Evolutionary conservation across 2,113 vertebrate species (phyloP).

Genomic region (Scortum barcoo): DNA sequence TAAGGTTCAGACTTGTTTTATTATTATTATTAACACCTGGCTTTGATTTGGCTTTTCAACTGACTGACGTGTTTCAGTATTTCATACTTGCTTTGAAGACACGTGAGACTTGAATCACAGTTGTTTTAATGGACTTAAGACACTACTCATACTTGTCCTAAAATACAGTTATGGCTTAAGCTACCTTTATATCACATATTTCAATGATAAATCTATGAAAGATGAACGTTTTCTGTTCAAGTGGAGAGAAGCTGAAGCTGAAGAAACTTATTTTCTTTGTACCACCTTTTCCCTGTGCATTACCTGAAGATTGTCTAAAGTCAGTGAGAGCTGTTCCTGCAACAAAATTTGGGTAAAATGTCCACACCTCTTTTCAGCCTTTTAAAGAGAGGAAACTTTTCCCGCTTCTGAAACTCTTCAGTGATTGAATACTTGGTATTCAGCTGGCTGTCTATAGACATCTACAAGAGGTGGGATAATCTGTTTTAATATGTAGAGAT

Average conservation of each 20-base stretch:
- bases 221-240: too few relatives aligned
- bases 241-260: background rate
- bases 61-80: too few relatives aligned
- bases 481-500: conserved; percentile 34
- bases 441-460: background rate
- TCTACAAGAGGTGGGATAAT: background rate
- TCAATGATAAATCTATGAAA: too few relatives aligned
- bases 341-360: background rate
- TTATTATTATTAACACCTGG: too few relatives aligned
- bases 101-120: background rate
- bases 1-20: too few relatives aligned
- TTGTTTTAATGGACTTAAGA: background rate
- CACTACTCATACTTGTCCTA: too few relatives aligned
- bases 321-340: background rate
- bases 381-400: background rate
- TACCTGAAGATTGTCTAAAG: background rate
- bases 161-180: background rate
- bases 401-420: background rate
- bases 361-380: background rate
- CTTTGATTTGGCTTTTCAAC: too few relatives aligned
- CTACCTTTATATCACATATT: background rate
- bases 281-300: too few relatives aligned
- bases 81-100: too few relatives aligned
- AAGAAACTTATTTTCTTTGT: background rate
- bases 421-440: background rate